A percentile compares a stretch with the other conserved stretches of the same genome.
Evolutionary conservation across 2,113 vertebrate genomes (phyloP).

Genomic region (Thryonomys swinderianus): DNA sequence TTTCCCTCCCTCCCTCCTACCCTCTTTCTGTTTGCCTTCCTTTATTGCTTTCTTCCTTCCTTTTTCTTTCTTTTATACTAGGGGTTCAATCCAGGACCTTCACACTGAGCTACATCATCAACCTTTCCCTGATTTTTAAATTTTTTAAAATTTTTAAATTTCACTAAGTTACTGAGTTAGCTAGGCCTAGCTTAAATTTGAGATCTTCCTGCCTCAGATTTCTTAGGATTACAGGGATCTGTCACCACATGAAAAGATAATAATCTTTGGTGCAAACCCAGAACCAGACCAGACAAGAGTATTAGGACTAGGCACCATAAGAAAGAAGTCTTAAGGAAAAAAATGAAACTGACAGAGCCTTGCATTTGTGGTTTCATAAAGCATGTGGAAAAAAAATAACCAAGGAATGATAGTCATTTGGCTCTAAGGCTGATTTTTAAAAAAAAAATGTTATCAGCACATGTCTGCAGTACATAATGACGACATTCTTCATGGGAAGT

Average conservation of each 20-base stretch:
- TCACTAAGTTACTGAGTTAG: too few relatives aligned
- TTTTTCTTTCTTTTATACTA: not conserved
- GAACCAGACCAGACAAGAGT: conserved; percentile 17
- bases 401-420: not conserved
- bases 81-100: not conserved
- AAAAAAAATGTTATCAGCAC: too few relatives aligned
- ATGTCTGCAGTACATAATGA: too few relatives aligned
- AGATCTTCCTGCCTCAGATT: too few relatives aligned
- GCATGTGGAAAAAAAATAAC: not conserved
- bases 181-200: too few relatives aligned
- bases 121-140: not conserved
- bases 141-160: too few relatives aligned
- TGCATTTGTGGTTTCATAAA: not conserved
- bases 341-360: not conserved
- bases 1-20: not conserved
- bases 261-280: not conserved
- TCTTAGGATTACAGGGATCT: too few relatives aligned
- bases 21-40: not conserved
- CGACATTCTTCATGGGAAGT: too few relatives aligned
- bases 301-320: not conserved
- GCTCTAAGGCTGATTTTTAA: too few relatives aligned
- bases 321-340: not conserved
- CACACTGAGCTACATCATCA: not conserved
- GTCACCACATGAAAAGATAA: not conserved
- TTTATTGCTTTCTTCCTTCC: not conserved